Conservation (phyloP, 2,113 vertebrate species). For the Burhinus bistriatus region DNA sequence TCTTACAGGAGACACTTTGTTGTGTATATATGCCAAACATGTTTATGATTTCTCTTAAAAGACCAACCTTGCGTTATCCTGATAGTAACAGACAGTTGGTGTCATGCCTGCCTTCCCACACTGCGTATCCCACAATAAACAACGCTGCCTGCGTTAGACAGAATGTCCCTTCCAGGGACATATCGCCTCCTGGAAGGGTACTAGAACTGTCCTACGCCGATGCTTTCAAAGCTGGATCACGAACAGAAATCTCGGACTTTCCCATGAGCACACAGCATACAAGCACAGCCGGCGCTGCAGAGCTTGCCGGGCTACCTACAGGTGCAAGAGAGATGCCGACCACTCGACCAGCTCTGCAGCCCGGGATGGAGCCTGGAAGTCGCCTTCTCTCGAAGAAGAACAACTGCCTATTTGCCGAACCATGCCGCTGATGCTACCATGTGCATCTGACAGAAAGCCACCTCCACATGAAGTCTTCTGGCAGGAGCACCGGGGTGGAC, state of each 20-base stretch:
- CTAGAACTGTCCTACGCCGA: not conserved
- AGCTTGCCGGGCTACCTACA: fast-evolving
- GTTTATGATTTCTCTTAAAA: not conserved
- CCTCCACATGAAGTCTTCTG: fast-evolving
- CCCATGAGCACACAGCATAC: fast-evolving
- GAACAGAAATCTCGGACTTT: not conserved
- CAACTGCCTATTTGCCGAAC: not conserved
- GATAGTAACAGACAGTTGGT: not conserved
- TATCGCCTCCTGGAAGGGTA: not conserved
- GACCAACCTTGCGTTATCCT: not conserved
- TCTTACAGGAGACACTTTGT: not conserved
- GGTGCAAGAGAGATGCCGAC: not conserved
- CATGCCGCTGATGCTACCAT: fast-evolving
- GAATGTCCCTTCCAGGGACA: not conserved
- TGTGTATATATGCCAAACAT: not conserved
- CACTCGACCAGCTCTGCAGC: not conserved
- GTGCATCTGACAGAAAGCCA: fast-evolving
- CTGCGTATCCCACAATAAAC: not conserved
- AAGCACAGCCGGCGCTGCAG: not conserved
- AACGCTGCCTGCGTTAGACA: not conserved
- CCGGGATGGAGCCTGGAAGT: fast-evolving
- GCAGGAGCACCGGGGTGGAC: fast-evolving
- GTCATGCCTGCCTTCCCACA: not conserved
- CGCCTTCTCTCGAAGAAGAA: not conserved
- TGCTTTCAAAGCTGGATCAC: not conserved